phyloP scores from a whole-genome alignment of 1,140 invertebrate species.

The Delia radicum region DNA sequence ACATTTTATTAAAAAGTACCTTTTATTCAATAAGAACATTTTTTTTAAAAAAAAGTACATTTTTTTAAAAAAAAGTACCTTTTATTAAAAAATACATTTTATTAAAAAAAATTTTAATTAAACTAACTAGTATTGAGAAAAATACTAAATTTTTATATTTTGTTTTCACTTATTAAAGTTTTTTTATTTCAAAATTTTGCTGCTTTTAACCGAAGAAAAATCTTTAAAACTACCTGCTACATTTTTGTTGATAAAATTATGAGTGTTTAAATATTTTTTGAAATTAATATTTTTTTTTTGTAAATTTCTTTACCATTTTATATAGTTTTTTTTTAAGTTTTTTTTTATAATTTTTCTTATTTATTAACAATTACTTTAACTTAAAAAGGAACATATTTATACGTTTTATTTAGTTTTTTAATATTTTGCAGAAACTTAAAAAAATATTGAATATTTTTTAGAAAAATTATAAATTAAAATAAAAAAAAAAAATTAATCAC shows the following conservation, averaged over 20 bases:
- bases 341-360: constrained; percentile 33
- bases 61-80: too few species aligned
- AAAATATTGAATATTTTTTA: neutral
- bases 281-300: constrained; percentile 32
- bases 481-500: constrained; percentile 40
- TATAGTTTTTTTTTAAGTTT: constrained; percentile 35
- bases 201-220: neutral
- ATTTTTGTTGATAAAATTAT: neutral
- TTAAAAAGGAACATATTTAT: constrained; percentile 55
- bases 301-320: constrained; percentile 29
- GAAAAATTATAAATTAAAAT: constrained; percentile 15
- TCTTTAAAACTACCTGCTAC: constrained; percentile 15
- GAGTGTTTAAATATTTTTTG: constrained; percentile 36
- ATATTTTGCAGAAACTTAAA: neutral
- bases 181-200: neutral
- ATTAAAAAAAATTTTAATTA: too few species aligned
- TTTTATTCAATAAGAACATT: too few species aligned
- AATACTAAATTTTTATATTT: too few species aligned
- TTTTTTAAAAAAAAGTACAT: too few species aligned
- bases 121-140: too few species aligned
- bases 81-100: too few species aligned
- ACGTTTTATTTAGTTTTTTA: constrained; percentile 35
- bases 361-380: constrained; percentile 48
- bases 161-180: neutral
- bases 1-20: too few species aligned